phyloP scores from a whole-genome alignment of 1,140 invertebrate genomes.

The Hypsibius dujardini region DNA sequence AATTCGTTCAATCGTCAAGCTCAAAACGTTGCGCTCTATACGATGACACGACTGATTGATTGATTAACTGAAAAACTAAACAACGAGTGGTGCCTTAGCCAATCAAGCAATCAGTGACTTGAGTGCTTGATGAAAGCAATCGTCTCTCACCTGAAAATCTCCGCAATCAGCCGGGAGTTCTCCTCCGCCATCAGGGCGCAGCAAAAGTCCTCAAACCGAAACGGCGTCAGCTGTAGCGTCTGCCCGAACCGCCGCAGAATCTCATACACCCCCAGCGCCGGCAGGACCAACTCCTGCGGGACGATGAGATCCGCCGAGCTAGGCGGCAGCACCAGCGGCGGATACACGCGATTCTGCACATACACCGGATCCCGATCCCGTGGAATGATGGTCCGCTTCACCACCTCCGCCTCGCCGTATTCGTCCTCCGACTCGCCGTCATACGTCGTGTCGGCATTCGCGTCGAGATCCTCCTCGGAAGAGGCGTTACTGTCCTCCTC shows the following conservation, averaged over 20 bases:
- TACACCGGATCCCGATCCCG: constrained; percentile 49
- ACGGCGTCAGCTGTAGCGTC: constrained; percentile 71
- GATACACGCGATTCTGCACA: constrained; percentile 57
- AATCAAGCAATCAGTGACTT: too few relatives aligned
- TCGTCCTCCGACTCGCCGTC: constrained; percentile 25
- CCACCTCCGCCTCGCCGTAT: constrained; percentile 30
- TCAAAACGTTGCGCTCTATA: too few relatives aligned
- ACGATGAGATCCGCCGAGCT: constrained; percentile 76
- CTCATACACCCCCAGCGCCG: constrained; percentile 72
- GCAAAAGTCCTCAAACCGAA: constrained; percentile 88
- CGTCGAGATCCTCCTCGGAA: constrained; percentile 26
- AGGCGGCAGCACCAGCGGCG: constrained; percentile 54
- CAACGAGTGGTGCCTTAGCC: too few relatives aligned
- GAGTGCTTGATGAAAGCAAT: too few relatives aligned
- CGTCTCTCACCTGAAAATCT: constrained; percentile 76
- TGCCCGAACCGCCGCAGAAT: constrained; percentile 73
- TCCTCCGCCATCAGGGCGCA: constrained; percentile 74
- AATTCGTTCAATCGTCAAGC: too few relatives aligned
- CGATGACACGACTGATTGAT: too few relatives aligned
- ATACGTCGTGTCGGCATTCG: constrained; percentile 20
- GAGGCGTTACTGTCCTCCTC: constrained; percentile 20
- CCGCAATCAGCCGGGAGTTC: constrained; percentile 66
- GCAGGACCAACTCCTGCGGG: constrained; percentile 54
- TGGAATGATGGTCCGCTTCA: constrained; percentile 4
- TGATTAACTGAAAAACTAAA: too few relatives aligned